Conservation (phyloP, 2,113 vertebrate genomes). For the Pitta sordida region DNA sequence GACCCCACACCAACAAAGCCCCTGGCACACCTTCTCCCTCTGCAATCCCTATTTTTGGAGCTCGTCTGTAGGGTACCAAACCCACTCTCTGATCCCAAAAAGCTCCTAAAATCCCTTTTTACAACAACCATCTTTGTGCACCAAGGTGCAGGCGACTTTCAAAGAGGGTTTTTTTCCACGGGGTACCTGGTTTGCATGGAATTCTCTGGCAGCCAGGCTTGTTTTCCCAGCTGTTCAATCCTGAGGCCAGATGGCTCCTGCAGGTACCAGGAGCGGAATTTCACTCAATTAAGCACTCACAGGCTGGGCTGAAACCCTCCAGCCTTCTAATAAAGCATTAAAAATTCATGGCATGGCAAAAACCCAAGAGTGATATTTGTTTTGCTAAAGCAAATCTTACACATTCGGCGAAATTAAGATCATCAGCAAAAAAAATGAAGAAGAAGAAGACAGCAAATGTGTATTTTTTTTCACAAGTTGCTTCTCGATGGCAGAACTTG, state of each 20-base stretch:
- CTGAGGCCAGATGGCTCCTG: not conserved
- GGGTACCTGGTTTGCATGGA: not conserved
- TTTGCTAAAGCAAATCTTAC: conserved; percentile 49
- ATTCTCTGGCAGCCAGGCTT: not conserved
- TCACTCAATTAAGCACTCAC: not conserved
- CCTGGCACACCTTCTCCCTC: not conserved
- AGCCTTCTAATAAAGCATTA: not conserved
- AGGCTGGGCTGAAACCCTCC: not conserved
- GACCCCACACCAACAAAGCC: accelerated
- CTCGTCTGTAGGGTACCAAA: accelerated
- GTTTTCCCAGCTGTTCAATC: not conserved
- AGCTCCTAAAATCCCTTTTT: not conserved
- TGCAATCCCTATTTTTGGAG: accelerated
- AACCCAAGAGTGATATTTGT: conserved; percentile 25
- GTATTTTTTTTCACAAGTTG: conserved; percentile 12
- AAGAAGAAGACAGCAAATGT: not conserved
- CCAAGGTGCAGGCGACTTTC: accelerated
- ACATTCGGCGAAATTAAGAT: not conserved
- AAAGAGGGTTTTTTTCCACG: not conserved
- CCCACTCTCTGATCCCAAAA: accelerated
- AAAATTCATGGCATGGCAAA: conserved; percentile 32
- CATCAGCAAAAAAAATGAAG: not conserved
- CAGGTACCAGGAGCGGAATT: not conserved
- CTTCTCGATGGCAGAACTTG: conserved; percentile 14
- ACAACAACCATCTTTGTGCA: accelerated